Percentiles rank a stretch among this genome's conserved stretches.
phyloP scores from a whole-genome alignment of 2,888 invertebrate species.

The Diarsia mendica region DNA sequence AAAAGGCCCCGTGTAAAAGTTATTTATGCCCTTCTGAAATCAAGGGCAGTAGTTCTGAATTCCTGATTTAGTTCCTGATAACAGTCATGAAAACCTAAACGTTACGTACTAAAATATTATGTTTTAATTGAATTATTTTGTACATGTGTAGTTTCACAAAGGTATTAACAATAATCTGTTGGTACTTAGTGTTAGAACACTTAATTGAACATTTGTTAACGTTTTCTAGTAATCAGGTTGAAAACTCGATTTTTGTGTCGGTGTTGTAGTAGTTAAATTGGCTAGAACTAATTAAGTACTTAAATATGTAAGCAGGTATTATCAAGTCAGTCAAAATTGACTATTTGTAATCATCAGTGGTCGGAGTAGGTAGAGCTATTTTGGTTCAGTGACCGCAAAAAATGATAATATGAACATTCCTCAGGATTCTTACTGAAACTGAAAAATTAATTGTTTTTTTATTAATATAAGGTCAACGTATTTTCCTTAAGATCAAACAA shows the following conservation, averaged over 20 bases:
- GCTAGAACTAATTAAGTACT: conserved; percentile 22
- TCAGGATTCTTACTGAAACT: too few relatives aligned
- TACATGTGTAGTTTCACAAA: conserved; percentile 23
- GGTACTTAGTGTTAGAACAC: not conserved
- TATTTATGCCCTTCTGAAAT: conserved; percentile 33
- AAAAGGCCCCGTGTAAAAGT: conserved; percentile 17
- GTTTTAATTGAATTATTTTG: conserved; percentile 32
- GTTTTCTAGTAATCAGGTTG: conserved; percentile 24
- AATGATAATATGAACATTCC: too few relatives aligned
- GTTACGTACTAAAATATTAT: not conserved
- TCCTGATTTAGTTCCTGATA: conserved; percentile 37
- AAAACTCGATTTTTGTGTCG: conserved; percentile 13
- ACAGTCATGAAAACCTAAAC: conserved; percentile 34
- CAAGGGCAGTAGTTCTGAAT: conserved; percentile 46
- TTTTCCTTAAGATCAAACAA: too few relatives aligned
- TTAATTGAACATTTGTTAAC: conserved; percentile 23
- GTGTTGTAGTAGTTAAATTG: conserved; percentile 16
- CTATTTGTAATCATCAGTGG: not conserved
- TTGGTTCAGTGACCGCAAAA: too few relatives aligned
- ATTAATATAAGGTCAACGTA: too few relatives aligned
- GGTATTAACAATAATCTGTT: conserved; percentile 4
- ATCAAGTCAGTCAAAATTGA: not conserved
- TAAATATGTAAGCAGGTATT: too few relatives aligned
- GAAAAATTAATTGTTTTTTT: too few relatives aligned
- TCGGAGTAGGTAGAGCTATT: too few relatives aligned